Evolutionary conservation across 2,113 vertebrate genomes (phyloP), one percentile per base, ranked within the genome.

Genomic region (Austrofundulus limnaeus): DNA sequence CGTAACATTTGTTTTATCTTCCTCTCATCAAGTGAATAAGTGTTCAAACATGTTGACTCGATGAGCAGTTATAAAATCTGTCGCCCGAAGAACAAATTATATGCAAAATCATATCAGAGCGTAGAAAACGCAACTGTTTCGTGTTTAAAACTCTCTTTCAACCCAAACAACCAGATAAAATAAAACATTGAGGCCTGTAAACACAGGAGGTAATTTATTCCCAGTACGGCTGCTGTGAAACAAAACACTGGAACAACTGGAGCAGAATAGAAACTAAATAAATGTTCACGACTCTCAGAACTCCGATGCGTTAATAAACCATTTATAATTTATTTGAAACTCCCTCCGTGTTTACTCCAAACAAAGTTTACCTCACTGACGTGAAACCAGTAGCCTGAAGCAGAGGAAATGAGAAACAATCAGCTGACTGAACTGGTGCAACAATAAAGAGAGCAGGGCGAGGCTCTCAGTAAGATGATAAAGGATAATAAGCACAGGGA

Each of bases 371-470:
- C 13, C 20, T 21, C 24, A 45, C 50, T 28, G 24, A 5, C 13
- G 17, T 7, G 11, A 24, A 45, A 62, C 43, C 9, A 59, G 7
- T 2, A n/a, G 51, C 24, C 11, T 31, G 15, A 28, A n/a, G 10
- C 0, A 13, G 31, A 6, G 64, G 67, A 76, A 69, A 25, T 55
- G 51, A 71, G 11, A 45, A n/a, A 2, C 14, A 59, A 54, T 69
- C 67, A 56, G 64, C 25, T 74, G 70, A 65, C 60, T 45, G 65
- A 28, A 15, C 7, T 17, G 31, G 24, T 2, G 2, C 24, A 10
- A 56, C 25, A 50, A 9, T 11, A 7, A 23, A 42, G 28, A 28
- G 13, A 34, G 48, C 59, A 56, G 31, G 48, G 6, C 8, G 55
- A 34, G 23, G 52, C 61, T 55, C 1, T 3, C 48, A 37, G 56